These are phyloP conservation scores for Eira barbara DNA, from an alignment of 2,113 vertebrate species.

Conservation along the genomic window DNA sequence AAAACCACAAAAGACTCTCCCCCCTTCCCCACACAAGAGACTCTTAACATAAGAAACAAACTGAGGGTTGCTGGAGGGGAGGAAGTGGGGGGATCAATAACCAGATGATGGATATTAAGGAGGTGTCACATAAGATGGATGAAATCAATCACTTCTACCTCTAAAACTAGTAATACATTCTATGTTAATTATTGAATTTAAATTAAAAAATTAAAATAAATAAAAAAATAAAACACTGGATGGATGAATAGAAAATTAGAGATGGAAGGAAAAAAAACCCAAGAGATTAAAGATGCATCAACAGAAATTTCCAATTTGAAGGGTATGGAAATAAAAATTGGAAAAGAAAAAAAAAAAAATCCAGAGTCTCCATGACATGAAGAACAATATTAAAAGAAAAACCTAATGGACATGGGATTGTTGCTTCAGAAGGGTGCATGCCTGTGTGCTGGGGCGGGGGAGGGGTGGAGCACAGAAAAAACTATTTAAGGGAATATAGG, in stretches of 20 bases:
- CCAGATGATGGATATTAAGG: too few relatives aligned
- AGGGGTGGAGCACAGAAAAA: too few relatives aligned
- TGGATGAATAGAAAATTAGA: background rate
- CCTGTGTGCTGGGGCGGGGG: too few relatives aligned
- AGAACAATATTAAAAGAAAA: background rate
- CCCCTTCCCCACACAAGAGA: too few relatives aligned
- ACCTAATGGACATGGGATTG: background rate
- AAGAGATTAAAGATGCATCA: background rate
- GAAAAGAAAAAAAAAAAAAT: background rate
- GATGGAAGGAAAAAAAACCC: background rate
- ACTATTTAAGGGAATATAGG: background rate
- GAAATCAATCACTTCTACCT: too few relatives aligned
- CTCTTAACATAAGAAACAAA: too few relatives aligned
- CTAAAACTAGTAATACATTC: too few relatives aligned
- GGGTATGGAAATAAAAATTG: background rate
- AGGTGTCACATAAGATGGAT: too few relatives aligned
- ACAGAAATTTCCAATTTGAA: background rate
- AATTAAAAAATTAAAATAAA: background rate
- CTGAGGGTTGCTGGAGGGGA: too few relatives aligned
- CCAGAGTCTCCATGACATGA: background rate
- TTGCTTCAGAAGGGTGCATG: background rate
- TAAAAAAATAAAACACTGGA: background rate
- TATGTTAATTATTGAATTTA: too few relatives aligned
- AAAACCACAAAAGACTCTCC: too few relatives aligned
- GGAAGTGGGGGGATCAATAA: too few relatives aligned